These are phyloP conservation scores for Sebastes fasciatus DNA, from an alignment of 2,113 vertebrate species.

Conservation along the genomic window DNA sequence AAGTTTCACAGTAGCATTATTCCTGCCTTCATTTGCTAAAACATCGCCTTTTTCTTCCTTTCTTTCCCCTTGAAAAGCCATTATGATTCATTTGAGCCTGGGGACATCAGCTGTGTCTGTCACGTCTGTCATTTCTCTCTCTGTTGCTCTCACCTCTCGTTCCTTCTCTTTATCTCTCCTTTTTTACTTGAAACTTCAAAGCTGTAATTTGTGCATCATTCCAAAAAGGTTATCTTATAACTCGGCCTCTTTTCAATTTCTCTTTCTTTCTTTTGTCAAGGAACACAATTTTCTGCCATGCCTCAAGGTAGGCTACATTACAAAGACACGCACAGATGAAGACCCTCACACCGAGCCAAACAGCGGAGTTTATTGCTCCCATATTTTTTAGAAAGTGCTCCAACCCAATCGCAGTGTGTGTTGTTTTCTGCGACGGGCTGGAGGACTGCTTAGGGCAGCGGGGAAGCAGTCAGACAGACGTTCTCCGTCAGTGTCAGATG, in stretches of 20 bases:
- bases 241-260: slow-evolving; percentile 9
- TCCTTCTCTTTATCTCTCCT: slow-evolving; percentile 8
- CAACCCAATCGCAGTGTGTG: slow-evolving; percentile 31
- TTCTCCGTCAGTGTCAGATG: slow-evolving; percentile 63
- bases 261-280: slow-evolving; percentile 29
- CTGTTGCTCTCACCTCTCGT: slow-evolving; percentile 26
- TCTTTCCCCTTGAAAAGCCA: slow-evolving; percentile 54
- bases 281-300: slow-evolving; percentile 23
- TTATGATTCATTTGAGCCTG: slow-evolving; percentile 67
- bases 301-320: slow-evolving; percentile 26
- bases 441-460: slow-evolving; percentile 60
- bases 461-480: slow-evolving; percentile 45
- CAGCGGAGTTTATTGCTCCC: slow-evolving; percentile 18
- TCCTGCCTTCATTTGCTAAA: slow-evolving; percentile 63
- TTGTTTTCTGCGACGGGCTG: slow-evolving; percentile 26
- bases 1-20: slow-evolving; percentile 27
- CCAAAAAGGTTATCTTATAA: slow-evolving; percentile 26
- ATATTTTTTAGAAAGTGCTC: slow-evolving; percentile 30
- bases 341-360: slow-evolving; percentile 23
- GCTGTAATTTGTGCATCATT: slow-evolving; percentile 43
- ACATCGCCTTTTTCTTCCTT: slow-evolving; percentile 22
- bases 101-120: slow-evolving; percentile 52
- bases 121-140: slow-evolving; percentile 45
- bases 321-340: slow-evolving; percentile 15
- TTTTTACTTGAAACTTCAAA: slow-evolving; percentile 33